Evolutionary conservation across 1,140 invertebrate species (phyloP), one percentile per base, ranked within the genome.

Genomic region (Caerostris extrusa): DNA sequence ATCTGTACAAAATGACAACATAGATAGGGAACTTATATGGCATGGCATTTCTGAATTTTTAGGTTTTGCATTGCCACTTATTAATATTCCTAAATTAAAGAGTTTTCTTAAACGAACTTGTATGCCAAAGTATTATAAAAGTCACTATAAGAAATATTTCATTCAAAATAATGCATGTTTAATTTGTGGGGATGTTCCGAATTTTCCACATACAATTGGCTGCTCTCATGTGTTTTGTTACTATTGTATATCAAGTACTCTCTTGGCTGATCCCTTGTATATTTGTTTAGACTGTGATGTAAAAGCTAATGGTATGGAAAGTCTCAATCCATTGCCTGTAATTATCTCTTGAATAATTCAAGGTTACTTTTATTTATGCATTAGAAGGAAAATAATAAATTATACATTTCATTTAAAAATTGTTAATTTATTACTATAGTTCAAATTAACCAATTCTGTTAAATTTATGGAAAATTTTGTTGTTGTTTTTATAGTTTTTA

Each of bases 211-310:
- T 56, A 87, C 91, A 7, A 71, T 93, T n/a, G 83, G 67, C 5
- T 93, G 91, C 60, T 69, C 82, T 58, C 91, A 93, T 93, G 64
- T 93, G 3, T 93, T 71, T 77, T 93, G 91, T n/a, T 93, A 93
- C 50, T 93, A 87, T 77, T 93, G 91, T n/a, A 93, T 93, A 19
- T 77, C 91, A 3, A 87, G 91, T 87, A 86, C 71, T 71, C 17
- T 93, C 14, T 50, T 93, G 50, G 91, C 91, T 12, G 91, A 93
- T 14, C 91, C 91, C 56, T 57, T 14, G 14, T 93, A 86, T 71
- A 10, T 87, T 19, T 93, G 91, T 58, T 85, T 93, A 56, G 91
- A 93, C 71, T 93, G 91, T 71, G 67, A 86, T 71, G 12, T 93
- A 14, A 87, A 71, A 71, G 91, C 91, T 71, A 86, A 86, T 86